Base-by-base conservation (phyloP, 2,888 invertebrate genomes). In the Eumacrocentrus americanus region DNA sequence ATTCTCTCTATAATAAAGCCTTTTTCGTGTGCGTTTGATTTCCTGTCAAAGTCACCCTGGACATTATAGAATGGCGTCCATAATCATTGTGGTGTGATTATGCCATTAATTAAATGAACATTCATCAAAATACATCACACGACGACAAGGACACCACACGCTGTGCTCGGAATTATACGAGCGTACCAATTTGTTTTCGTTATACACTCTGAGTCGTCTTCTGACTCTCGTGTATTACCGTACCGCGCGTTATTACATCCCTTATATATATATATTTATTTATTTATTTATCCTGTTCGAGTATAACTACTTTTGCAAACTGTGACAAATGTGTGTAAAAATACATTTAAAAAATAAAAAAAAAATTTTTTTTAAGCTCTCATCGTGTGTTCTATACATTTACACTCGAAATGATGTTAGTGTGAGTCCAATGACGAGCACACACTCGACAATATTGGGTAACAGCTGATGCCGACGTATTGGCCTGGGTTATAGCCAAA, bases 91-190 rank as follows among this genome's bases (percentile, higher is more conserved):
- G 5, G 9, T 65, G 66, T 69, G 68, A 72, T 72, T 70, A 73
- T 67, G 69, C 63, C 66, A 69, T 69, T 75, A 75, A 75, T 75
- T 75, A 71, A 74, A 71, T 71, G 69, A 70, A 66, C 70, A 72
- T 73, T 73, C 70, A 70, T 74, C 72, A 72, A 71, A 75, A 72
- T 55, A 48, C 48, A 53, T 56, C 52, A n/a, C 29, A 6, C 34
- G 25, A 12, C 35, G 12, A 48, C 48, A 67, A 60, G 62, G 62
- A 57, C 63, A 61, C 64, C 57, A 52, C 54, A 20, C 35, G 66
- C 61, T n/a, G 64, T 67, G 46, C 35, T 67, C 67, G 67, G 67
- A 72, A 75, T 73, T 75, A 73, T 70, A 29, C 29, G 72, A 68
- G 71, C 68, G 64, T 67, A 67, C 70, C 67, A 74, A 75, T 74